Evolutionary conservation across 2,113 vertebrate species (phyloP), one percentile per base, ranked within the genome.

Genomic region (Panthera uncia): DNA sequence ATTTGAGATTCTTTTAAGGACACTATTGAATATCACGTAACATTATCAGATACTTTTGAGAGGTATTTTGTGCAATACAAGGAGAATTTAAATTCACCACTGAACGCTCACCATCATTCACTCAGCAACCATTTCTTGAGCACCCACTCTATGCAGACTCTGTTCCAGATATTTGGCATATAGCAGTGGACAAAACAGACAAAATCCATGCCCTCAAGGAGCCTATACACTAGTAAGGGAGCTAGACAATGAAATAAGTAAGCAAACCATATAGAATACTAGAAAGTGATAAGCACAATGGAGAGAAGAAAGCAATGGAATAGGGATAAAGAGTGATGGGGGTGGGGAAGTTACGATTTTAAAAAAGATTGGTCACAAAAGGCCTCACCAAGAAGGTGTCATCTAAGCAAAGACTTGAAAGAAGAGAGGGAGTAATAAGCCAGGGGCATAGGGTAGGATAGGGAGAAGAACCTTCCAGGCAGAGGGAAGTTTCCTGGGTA

Each of bases 351-450:
- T 65, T n/a, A 29, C 16, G 65, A 41, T 31, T 93, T 78, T 73
- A 29, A 52, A 57, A 57, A 74, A 65, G 12, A 55, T 31, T 52
- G 18, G 38, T 50, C 31, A 36, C 25, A 41, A 63, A 36, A 94
- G 50, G 33, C 57, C 29, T 78, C 48, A 27, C 29, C 50, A 21
- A 93, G 48, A 69, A 36, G 16, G 13, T 13, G 1, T 50, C 85
- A 76, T 68, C 68, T 65, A 50, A 95, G 61, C 57, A 82, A 88
- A 89, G 38, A 91, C 61, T 81, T 91, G 68, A 81, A 89, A 82
- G 63, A 82, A 76, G 38, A 31, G 14, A 93, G 27, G 73, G 13
- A 91, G 33, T 66, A 91, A 74, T 66, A 91, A 80, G 57, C 27
- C 19, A 25, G 5, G 27, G 76, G 38, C 45, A 29, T 4, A 9